Evolutionary conservation across 2,888 invertebrate genomes (phyloP), one percentile per base, ranked within the genome.

Genomic region (Leptinotarsa haldemani): DNA sequence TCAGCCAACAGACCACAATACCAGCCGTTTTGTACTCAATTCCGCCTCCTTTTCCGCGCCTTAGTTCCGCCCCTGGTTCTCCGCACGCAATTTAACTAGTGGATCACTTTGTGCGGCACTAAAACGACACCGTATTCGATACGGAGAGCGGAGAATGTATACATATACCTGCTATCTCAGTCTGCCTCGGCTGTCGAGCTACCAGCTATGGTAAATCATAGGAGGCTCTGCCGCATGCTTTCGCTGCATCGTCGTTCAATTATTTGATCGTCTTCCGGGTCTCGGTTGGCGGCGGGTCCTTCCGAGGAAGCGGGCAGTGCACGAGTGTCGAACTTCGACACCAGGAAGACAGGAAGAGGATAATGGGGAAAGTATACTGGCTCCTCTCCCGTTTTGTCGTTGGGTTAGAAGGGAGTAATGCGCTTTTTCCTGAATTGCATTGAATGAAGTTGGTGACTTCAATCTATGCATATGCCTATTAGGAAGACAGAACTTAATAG

Each of bases 51-150:
- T 61, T 25, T 12, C 61, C 68, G 20, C 18, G 20, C 13, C 58
- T n/a, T 20, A 22, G 68, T 58, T 30, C 52, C 52, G 74, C 76
- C 80, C 70, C 63, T 80, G 79, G 77, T 78, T 74, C 69, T 81
- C 78, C 78, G 70, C 77, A 73, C 74, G 74, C 80, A 78, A 80
- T 80, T 80, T 79, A 74, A 80, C 78, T 77, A 74, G 78, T 76
- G 78, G 80, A 79, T 80, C 80, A 79, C 78, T 79, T 80, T 80
- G 80, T 77, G 77, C 75, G 74, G 75, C 75, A 71, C 77, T 72
- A 73, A 77, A 77, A 74, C 77, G 77, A 77, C 77, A 78, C 77
- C 76, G 78, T 77, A 76, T 70, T 76, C 69, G 76, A 76, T 76
- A 69, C 66, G 71, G 69, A 71, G 74, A 73, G 71, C 63, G 69